phyloP scores from a whole-genome alignment of 2,113 vertebrate genomes.

The Phocoena sinus region DNA sequence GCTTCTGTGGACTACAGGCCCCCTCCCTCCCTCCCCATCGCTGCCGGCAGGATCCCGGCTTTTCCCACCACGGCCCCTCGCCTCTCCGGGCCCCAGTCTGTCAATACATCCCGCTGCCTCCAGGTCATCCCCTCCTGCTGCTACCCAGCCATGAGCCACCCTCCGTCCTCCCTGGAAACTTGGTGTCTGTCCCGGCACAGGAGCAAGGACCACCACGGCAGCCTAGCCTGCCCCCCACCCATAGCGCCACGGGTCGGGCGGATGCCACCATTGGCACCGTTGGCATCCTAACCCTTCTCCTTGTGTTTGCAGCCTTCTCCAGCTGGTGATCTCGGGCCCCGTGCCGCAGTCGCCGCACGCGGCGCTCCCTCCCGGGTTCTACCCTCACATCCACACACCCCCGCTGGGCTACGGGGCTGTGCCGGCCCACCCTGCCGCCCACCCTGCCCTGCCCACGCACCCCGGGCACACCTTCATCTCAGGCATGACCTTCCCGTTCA shows the following conservation, averaged over 20 bases:
- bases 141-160: neutral
- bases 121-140: neutral
- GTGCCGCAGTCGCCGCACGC: slow-evolving; percentile 86
- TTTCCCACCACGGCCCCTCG: neutral
- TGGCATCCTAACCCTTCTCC: neutral
- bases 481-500: slow-evolving; percentile 89
- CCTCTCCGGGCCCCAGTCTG: accelerated
- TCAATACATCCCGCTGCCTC: neutral
- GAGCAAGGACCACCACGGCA: accelerated
- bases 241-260: accelerated
- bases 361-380: slow-evolving; percentile 84
- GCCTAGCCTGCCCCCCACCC: neutral
- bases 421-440: slow-evolving; percentile 68
- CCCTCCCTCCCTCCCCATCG: accelerated
- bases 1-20: neutral
- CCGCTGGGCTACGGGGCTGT: slow-evolving; percentile 85
- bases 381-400: slow-evolving; percentile 94
- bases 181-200: accelerated
- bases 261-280: accelerated
- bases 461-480: slow-evolving; percentile 84
- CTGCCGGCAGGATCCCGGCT: neutral
- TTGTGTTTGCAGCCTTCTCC: slow-evolving; percentile 88
- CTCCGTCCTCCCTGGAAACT: neutral
- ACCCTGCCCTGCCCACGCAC: slow-evolving; percentile 84
- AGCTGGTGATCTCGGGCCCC: slow-evolving; percentile 95